Evolutionary conservation across 2,113 vertebrate genomes (phyloP), one percentile per base, ranked within the genome.

Genomic region (Anser cygnoides): DNA sequence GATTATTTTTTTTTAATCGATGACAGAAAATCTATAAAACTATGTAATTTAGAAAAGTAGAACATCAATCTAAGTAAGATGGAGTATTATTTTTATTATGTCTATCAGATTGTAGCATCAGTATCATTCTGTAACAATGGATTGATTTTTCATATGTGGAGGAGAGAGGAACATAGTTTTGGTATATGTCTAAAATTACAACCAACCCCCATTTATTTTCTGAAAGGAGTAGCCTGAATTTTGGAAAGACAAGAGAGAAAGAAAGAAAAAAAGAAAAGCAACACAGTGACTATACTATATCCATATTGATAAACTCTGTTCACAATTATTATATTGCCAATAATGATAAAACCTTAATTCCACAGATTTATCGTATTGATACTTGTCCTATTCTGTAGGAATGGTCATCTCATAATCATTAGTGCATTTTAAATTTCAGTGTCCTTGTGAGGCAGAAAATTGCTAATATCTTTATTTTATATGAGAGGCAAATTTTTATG

Each of bases 61-160:
- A 82, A 66, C 3, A 50, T 78, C 33, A 87, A 25, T 65, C 39
- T 75, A 65, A 79, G 12, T 75, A 33, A 17, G 13, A 37, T 37
- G 65, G 9, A 89, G 18, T 10, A 70, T 83, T 89, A 70, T 82
- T 96, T 95, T 93, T 84, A 54, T 84, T 86, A 49, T 49, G 65
- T 57, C 11, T 59, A 67, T 82, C 67, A 84, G 4, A 84, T 11
- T 78, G 19, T 57, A 92, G 75, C 84, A 10, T 59, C 57, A 63
- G 17, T 84, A 61, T 84, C 61, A 84, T 52, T 89, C 67, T 71
- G 9, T 46, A 67, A 84, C 41, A 81, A 57, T 44, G 0, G 29
- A 94, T 84, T n/a, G 5, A 72, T 93, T 86, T 90, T 93, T 92
- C 41, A 59, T 50, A 63, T 35, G 8, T 52, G 12, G 66, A 78